Base-by-base conservation (phyloP, 2,113 vertebrate species). In the Nasalis larvatus region DNA sequence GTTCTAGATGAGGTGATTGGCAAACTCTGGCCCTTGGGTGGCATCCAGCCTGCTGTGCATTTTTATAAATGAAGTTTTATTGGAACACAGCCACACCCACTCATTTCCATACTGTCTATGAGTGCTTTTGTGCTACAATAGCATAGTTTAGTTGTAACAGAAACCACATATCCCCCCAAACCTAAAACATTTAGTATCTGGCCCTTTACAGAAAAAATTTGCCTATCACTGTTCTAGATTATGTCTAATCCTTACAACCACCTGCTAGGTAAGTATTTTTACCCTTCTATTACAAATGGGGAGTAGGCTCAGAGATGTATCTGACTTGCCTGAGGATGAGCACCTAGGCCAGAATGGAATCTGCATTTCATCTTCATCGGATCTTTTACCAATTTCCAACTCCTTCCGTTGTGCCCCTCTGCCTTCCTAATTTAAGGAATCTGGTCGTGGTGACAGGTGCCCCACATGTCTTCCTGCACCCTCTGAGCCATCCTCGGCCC, bases 21-120 rank as follows among this genome's bases (percentile, higher is more conserved):
- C 54, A 25, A 66, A 69, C 32, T n/a, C 1, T 47, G 63, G 35
- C 12, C 27, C 4, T 32, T 4, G 6, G 49, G 32, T 88, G 54
- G 92, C 12, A 68, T 92, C 40, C 17, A 49, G 5, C 40, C 30
- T 16, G 21, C 49, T 71, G 54, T 42, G 17, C 3, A 4, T 49
- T 89, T 93, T 82, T 69, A 30, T 80, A 60, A 95, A 58, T 95
- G 89, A 96, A 93, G 60, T 73, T 94, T 96, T 87, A 52, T 35
- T 80, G 45, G 49, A 93, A 84, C n/a, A 92, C 32, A 84, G 74
- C 14, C 63, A 40, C 3, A 16, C 2, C 2, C 32, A 23, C 17
- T 91, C 16, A 54, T 27, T 91, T 68, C 77, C 2, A 3, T 58
- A 6, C 18, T 11, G 56, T 42, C 83, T 40, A 0, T 32, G 58